Conservation (phyloP, 2,888 invertebrate genomes). For the Chesias legatella region DNA sequence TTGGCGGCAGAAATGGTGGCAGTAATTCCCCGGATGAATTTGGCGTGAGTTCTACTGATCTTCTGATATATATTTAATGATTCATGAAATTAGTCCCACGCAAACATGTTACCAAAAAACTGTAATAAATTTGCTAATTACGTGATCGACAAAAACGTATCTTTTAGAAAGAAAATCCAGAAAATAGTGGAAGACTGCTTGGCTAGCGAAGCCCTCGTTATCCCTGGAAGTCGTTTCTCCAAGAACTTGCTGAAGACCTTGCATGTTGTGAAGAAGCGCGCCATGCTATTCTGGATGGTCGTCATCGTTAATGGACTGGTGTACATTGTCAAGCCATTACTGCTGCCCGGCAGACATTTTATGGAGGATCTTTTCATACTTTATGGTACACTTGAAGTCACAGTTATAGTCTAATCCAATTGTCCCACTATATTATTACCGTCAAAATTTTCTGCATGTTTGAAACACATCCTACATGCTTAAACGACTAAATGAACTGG, state of each 20-base stretch:
- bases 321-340: conserved; percentile 38
- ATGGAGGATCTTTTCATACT: conserved; percentile 43
- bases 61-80: too few relatives aligned
- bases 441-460: neutral
- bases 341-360: conserved; percentile 49
- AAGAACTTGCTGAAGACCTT: conserved; percentile 37
- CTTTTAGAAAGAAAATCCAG: conserved; percentile 37
- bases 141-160: too few relatives aligned
- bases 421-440: neutral
- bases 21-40: too few relatives aligned
- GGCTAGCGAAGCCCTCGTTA: conserved; percentile 33
- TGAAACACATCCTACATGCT: too few relatives aligned
- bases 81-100: too few relatives aligned
- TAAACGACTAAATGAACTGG: too few relatives aligned
- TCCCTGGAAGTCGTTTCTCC: conserved; percentile 39
- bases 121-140: too few relatives aligned
- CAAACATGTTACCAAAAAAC: too few relatives aligned
- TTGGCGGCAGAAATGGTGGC: too few relatives aligned
- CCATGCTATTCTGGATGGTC: conserved; percentile 45
- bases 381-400: conserved; percentile 39
- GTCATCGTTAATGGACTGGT: conserved; percentile 43
- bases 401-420: neutral
- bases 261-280: conserved; percentile 46
- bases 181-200: conserved; percentile 39
- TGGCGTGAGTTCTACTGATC: too few relatives aligned